Conservation (phyloP, 2,888 invertebrate species). For the Caenorhabditis virilis region DNA sequence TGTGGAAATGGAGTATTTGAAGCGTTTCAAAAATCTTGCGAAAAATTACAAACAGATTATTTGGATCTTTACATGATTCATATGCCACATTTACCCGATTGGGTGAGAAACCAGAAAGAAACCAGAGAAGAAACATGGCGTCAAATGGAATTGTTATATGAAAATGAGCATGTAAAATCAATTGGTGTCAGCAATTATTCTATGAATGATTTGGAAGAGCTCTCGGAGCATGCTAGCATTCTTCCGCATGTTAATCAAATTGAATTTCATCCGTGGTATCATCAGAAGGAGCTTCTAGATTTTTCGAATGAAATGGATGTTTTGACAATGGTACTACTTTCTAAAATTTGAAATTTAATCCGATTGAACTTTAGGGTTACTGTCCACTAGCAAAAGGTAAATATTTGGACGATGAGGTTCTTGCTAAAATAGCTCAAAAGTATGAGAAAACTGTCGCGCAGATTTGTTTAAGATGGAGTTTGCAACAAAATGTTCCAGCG, state of each 20-base stretch:
- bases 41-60: conserved; percentile 67
- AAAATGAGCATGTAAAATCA: conserved; percentile 66
- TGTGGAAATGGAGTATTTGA: conserved; percentile 65
- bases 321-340: conserved; percentile 33
- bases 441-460: conserved; percentile 68
- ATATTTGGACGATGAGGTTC: conserved; percentile 63
- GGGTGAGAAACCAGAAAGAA: conserved; percentile 47
- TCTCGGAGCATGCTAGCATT: conserved; percentile 65
- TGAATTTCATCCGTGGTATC: conserved; percentile 70
- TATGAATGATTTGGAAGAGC: conserved; percentile 63
- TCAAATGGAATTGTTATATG: conserved; percentile 68
- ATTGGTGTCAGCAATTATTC: conserved; percentile 70
- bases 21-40: conserved; percentile 66
- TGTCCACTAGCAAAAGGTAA: conserved; percentile 70
- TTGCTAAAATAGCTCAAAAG: conserved; percentile 64
- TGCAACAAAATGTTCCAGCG: conserved; percentile 69
- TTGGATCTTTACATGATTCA: conserved; percentile 70
- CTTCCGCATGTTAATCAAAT: conserved; percentile 70
- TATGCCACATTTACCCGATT: conserved; percentile 69
- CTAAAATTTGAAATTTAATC: conserved; percentile 2
- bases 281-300: conserved; percentile 63
- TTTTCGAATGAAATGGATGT: conserved; percentile 68
- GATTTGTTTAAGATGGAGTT: conserved; percentile 69
- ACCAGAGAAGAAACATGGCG: conserved; percentile 69
- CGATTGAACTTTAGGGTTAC: conserved; percentile 67